phyloP scores from a whole-genome alignment of 2,797 vertebrate genomes.

The Spondyliosoma cantharus region DNA sequence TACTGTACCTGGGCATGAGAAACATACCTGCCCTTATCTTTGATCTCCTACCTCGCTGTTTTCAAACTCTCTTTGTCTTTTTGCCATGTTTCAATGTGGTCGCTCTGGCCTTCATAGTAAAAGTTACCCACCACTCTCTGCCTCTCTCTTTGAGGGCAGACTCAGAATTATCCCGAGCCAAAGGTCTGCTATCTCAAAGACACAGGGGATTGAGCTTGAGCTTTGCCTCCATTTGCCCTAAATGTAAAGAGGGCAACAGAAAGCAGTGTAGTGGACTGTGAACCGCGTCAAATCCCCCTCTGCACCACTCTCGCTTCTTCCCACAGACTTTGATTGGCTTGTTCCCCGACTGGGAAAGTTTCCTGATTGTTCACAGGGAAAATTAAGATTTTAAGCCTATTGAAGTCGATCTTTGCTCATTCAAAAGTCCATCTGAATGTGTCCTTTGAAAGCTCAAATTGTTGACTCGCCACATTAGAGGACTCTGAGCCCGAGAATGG shows the following conservation, averaged over 20 bases:
- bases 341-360: slow-evolving; percentile 82
- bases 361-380: slow-evolving; percentile 84
- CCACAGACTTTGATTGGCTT: slow-evolving; percentile 84
- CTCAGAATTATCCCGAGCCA: slow-evolving; percentile 70
- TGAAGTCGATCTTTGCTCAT: slow-evolving; percentile 85
- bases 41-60: neutral
- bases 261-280: slow-evolving; percentile 86
- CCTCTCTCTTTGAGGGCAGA: slow-evolving; percentile 38
- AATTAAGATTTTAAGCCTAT: slow-evolving; percentile 89
- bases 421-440: slow-evolving; percentile 84
- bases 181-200: slow-evolving; percentile 78
- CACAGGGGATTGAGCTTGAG: slow-evolving; percentile 78
- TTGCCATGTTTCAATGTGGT: slow-evolving; percentile 38
- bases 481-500: slow-evolving; percentile 61
- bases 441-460: slow-evolving; percentile 78
- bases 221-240: slow-evolving; percentile 80
- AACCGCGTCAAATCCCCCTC: slow-evolving; percentile 87
- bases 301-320: slow-evolving; percentile 72
- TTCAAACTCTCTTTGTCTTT: slow-evolving; percentile 23
- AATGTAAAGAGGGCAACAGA: slow-evolving; percentile 82
- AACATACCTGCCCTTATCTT: neutral
- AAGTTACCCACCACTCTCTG: slow-evolving; percentile 33
- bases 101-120: slow-evolving; percentile 32
- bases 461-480: slow-evolving; percentile 71
- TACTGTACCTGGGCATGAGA: slow-evolving; percentile 20